These are phyloP conservation scores for Aspidiotus rigidus DNA, from an alignment of 2,888 invertebrate genomes.

Conservation along the genomic window DNA sequence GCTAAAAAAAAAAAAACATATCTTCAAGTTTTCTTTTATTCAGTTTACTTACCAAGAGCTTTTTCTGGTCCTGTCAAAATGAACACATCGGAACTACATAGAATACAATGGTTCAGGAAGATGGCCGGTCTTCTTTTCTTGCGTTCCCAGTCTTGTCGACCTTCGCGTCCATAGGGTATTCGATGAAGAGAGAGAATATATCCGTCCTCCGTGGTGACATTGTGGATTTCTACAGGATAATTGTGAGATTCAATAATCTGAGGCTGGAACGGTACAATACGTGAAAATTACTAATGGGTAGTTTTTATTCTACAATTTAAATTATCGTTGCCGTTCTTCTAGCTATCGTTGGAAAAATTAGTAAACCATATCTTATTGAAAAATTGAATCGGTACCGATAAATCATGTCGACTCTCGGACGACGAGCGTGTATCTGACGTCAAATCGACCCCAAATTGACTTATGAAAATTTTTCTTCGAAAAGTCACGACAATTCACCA, in stretches of 20 bases:
- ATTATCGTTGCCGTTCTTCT: too few species aligned
- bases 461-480: too few species aligned
- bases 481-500: too few species aligned
- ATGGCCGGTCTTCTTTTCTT: constrained; percentile 36
- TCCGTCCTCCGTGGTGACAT: constrained; percentile 61
- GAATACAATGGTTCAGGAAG: constrained; percentile 39
- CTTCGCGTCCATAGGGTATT: constrained; percentile 44
- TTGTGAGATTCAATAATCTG: constrained; percentile 34
- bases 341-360: too few species aligned
- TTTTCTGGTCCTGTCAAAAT: constrained; percentile 39
- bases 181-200: constrained; percentile 67
- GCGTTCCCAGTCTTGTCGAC: background rate
- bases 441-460: too few species aligned
- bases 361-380: too few species aligned
- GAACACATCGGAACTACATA: constrained; percentile 40
- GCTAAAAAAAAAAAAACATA: background rate
- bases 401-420: too few species aligned
- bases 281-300: too few species aligned
- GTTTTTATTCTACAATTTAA: too few species aligned
- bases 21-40: background rate
- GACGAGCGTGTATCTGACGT: too few species aligned
- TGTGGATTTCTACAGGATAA: constrained; percentile 48
- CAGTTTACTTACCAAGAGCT: constrained; percentile 38
- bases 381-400: too few species aligned
- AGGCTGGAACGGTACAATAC: constrained; percentile 20